These are phyloP conservation scores for Sarcophaga peregrina DNA, from an alignment of 1,140 invertebrate genomes.

Conservation along the genomic window DNA sequence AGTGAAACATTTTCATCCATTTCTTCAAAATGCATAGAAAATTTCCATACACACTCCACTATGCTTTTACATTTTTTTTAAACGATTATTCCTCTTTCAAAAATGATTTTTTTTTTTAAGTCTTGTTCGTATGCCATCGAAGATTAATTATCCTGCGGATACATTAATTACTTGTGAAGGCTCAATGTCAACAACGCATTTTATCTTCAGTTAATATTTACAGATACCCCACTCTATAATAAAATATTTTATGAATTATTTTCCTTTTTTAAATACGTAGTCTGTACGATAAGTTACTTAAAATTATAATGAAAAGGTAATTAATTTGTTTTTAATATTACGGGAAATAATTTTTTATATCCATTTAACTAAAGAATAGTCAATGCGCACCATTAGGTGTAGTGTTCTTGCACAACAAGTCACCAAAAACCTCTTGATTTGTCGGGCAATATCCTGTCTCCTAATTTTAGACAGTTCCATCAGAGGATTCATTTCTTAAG, in stretches of 20 bases:
- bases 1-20: background rate
- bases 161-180: slow-evolving; percentile 1
- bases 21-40: background rate
- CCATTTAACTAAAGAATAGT: too few relatives aligned
- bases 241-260: background rate
- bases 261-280: background rate
- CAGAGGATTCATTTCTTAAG: too few relatives aligned
- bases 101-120: background rate
- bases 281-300: background rate
- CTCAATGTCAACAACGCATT: background rate
- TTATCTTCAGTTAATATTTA: background rate
- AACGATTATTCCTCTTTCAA: background rate
- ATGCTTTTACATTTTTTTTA: background rate
- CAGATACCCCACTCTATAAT: too few relatives aligned
- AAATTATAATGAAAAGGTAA: background rate
- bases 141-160: background rate
- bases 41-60: background rate
- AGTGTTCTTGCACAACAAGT: too few relatives aligned
- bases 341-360: background rate
- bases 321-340: background rate
- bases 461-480: too few relatives aligned
- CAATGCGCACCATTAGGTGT: too few relatives aligned
- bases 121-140: background rate
- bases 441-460: too few relatives aligned
- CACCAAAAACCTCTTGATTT: too few relatives aligned